phyloP scores from a whole-genome alignment of 2,797 vertebrate species.

The Balearica regulorum region DNA sequence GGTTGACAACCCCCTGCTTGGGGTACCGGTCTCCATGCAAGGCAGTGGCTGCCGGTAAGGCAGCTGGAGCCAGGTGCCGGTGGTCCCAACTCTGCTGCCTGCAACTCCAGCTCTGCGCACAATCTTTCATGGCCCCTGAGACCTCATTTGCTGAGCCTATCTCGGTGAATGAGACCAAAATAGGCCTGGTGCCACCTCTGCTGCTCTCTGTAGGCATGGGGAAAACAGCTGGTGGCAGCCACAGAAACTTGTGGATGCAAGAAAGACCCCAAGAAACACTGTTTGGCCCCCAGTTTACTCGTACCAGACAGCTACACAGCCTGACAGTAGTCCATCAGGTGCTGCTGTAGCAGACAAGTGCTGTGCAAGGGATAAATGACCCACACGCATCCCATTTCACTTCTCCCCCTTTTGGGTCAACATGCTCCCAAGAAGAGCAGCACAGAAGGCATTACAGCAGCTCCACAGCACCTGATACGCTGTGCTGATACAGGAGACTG shows the following conservation, averaged over 20 bases:
- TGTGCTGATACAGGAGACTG: neutral
- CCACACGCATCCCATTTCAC: rapidly evolving
- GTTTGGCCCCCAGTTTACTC: neutral
- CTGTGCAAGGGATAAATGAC: neutral
- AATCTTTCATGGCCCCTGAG: neutral
- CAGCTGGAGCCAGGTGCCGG: neutral
- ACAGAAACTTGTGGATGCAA: neutral
- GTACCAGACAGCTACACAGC: rapidly evolving
- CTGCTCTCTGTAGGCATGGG: neutral
- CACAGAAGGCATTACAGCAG: neutral
- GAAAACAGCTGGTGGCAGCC: neutral
- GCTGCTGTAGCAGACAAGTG: neutral
- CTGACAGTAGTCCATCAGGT: rapidly evolving
- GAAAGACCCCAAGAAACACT: neutral
- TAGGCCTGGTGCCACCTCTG: neutral
- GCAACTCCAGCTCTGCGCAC: neutral
- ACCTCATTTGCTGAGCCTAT: neutral
- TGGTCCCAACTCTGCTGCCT: neutral
- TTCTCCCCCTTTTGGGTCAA: rapidly evolving
- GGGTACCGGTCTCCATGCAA: neutral
- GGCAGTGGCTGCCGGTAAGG: neutral
- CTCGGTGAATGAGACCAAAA: neutral
- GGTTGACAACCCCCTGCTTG: neutral
- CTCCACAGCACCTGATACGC: neutral
- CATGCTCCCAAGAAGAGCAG: neutral